Conservation (phyloP, 2,113 vertebrate genomes). For the Hemicordylus capensis region DNA sequence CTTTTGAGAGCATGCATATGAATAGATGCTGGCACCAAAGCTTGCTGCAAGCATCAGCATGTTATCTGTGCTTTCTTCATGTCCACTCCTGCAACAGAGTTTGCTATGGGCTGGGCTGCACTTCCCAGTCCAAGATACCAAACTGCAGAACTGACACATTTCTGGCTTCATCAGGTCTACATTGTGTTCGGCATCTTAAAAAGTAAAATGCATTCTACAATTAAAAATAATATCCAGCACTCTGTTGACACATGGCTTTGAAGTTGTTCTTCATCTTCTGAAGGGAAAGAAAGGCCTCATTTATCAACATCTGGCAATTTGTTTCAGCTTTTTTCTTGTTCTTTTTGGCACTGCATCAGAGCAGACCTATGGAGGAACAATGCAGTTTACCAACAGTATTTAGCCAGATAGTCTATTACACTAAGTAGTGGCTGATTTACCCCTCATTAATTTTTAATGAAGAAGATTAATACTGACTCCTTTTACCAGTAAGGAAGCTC, state of each 20-base stretch:
- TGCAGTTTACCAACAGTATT: conserved; percentile 56
- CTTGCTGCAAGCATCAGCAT: neutral
- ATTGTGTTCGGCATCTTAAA: neutral
- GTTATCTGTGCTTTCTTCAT: neutral
- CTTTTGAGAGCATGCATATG: accelerated
- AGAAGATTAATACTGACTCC: conserved; percentile 66
- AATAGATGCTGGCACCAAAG: neutral
- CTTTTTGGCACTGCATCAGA: conserved; percentile 49
- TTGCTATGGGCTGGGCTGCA: too few species aligned
- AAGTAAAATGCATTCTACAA: neutral
- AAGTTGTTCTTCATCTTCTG: conserved; percentile 5
- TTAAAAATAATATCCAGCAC: neutral
- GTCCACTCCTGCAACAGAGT: neutral
- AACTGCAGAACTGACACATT: neutral
- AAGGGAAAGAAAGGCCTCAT: conserved; percentile 20
- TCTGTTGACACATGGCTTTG: neutral
- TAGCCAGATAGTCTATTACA: conserved; percentile 58
- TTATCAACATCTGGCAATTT: conserved; percentile 55
- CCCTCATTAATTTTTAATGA: conserved; percentile 77
- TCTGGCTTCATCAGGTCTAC: neutral
- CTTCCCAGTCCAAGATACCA: too few species aligned
- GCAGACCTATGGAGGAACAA: conserved; percentile 22
- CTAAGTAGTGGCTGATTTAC: conserved; percentile 68
- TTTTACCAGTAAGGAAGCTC: conserved; percentile 60
- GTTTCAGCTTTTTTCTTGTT: neutral